These are phyloP conservation scores for Rallus crepitans DNA, from an alignment of 2,797 vertebrate species.

Conservation along the genomic window DNA sequence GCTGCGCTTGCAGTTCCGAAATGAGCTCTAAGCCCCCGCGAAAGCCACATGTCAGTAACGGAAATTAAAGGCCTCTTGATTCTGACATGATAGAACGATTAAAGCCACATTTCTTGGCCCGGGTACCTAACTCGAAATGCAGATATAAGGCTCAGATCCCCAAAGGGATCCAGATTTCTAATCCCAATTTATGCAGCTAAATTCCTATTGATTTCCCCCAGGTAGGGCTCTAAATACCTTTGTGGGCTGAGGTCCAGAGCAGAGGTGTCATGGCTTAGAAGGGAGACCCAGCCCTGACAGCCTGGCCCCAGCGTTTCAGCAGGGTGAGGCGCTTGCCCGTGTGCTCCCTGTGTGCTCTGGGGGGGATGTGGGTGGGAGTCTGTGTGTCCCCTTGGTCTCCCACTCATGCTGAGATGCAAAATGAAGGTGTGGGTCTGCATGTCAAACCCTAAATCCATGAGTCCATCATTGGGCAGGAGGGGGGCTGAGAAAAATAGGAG, in stretches of 20 bases:
- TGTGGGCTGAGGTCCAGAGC: not conserved
- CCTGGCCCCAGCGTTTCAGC: not conserved
- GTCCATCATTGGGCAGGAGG: not conserved
- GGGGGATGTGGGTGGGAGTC: not conserved
- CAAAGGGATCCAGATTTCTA: conserved; percentile 43
- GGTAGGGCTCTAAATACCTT: conserved; percentile 43
- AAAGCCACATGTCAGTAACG: conserved; percentile 57
- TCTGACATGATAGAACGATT: conserved; percentile 67
- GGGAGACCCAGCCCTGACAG: not conserved
- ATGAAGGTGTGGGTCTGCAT: not conserved
- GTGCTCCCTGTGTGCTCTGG: not conserved
- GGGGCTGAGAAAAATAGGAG: not conserved
- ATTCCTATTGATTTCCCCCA: conserved; percentile 71
- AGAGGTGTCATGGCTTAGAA: not conserved
- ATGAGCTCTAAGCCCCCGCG: not conserved
- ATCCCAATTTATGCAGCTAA: conserved; percentile 68
- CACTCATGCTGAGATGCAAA: fast-evolving
- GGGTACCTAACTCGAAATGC: conserved; percentile 30
- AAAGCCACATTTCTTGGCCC: conserved; percentile 67
- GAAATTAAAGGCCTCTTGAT: conserved; percentile 66
- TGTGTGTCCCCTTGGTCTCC: not conserved
- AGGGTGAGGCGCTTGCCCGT: not conserved
- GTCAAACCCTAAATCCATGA: fast-evolving
- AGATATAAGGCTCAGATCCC: conserved; percentile 43
- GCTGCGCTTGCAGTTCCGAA: conserved; percentile 3